A percentile compares a stretch with the other conserved stretches of the same genome.
Evolutionary conservation across 92 coral and sea anemone species (phyloP).

Genomic region (Micromussa lordhowensis): DNA sequence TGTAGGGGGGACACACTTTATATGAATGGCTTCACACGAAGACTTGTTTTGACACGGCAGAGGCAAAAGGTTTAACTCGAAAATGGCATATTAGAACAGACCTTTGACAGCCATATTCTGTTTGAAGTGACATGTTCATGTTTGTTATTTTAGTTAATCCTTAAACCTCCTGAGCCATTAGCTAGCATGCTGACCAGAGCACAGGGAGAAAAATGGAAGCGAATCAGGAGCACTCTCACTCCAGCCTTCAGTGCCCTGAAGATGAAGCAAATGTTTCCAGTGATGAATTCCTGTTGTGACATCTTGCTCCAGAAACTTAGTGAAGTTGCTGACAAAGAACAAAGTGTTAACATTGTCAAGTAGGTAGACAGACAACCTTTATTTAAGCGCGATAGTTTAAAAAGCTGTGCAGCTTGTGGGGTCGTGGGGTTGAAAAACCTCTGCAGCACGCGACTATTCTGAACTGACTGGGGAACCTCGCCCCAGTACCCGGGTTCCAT

Average conservation of each 20-base stretch:
- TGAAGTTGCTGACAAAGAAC: slow-evolving; percentile 58
- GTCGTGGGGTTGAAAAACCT: too few relatives aligned
- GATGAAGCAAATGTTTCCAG: slow-evolving; percentile 67
- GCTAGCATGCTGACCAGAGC: slow-evolving; percentile 59
- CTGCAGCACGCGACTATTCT: too few relatives aligned
- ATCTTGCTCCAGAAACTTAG: slow-evolving; percentile 58
- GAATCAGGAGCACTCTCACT: slow-evolving; percentile 73
- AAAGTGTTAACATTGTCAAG: slow-evolving; percentile 63
- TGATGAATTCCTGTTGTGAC: slow-evolving; percentile 75
- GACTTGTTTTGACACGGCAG: too few relatives aligned
- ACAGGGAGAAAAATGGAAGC: slow-evolving; percentile 75
- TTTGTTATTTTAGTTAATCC: background rate
- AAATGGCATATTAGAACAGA: too few relatives aligned
- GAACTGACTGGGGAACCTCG: too few relatives aligned
- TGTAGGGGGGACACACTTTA: too few relatives aligned
- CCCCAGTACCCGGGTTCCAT: too few relatives aligned
- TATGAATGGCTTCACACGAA: too few relatives aligned
- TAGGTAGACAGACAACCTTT: too few relatives aligned
- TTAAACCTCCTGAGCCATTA: slow-evolving; percentile 67
- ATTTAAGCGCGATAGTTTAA: too few relatives aligned
- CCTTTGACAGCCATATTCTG: background rate
- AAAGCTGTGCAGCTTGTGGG: too few relatives aligned
- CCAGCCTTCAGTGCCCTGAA: slow-evolving; percentile 82
- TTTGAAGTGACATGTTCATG: background rate
- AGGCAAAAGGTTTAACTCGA: too few relatives aligned